Evolutionary conservation across 2,888 invertebrate genomes (phyloP).

Genomic region (Drosophila paracracens): DNA sequence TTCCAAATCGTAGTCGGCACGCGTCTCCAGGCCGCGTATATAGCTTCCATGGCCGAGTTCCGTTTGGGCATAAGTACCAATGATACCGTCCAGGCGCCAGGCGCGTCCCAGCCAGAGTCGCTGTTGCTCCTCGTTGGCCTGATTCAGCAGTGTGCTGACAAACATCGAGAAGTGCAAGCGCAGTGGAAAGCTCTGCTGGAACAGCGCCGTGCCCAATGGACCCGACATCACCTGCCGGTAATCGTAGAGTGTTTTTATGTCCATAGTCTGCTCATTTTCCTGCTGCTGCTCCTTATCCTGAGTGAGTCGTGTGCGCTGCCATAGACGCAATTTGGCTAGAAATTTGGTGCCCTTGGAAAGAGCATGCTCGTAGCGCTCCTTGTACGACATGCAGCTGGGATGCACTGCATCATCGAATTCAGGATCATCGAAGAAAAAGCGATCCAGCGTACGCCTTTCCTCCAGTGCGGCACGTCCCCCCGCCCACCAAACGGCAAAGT

Average conservation of each 20-base stretch:
- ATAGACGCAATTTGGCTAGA: constrained; percentile 89
- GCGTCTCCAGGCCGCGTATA: constrained; percentile 94
- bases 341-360: constrained; percentile 84
- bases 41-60: constrained; percentile 98
- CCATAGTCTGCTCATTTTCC: constrained; percentile 84
- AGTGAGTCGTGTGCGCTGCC: constrained; percentile 84
- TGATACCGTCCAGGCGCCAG: constrained; percentile 91
- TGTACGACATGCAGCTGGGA: constrained; percentile 74
- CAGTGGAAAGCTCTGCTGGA: constrained; percentile 84
- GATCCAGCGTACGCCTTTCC: constrained; percentile 69
- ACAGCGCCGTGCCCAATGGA: constrained; percentile 75
- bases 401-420: constrained; percentile 69
- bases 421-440: constrained; percentile 70
- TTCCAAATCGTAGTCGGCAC: constrained; percentile 93
- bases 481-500: constrained; percentile 81
- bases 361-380: constrained; percentile 76
- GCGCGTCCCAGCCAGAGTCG: constrained; percentile 93
- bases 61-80: constrained; percentile 98
- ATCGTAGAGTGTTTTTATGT: constrained; percentile 61
- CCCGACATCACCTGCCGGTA: constrained; percentile 76
- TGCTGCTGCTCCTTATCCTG: neutral
- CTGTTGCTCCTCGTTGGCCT: constrained; percentile 93
- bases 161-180: constrained; percentile 96
- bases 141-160: constrained; percentile 93
- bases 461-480: constrained; percentile 65